Evolutionary conservation across 2,888 invertebrate species (phyloP), one percentile per base, ranked within the genome.

Genomic region (Eilema depressum): DNA sequence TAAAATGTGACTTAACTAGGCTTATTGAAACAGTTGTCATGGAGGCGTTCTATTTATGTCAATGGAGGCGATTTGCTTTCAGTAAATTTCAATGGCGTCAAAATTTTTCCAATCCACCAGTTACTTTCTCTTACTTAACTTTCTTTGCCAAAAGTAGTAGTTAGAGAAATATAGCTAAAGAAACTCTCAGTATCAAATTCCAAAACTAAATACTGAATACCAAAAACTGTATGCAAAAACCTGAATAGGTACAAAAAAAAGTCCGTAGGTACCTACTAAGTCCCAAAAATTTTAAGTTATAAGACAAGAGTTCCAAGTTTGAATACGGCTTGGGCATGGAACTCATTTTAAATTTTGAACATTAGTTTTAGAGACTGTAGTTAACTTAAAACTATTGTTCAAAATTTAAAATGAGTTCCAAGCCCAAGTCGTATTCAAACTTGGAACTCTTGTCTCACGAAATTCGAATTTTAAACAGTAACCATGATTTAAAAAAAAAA

Each of bases 71-170:
- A 30, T 20, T 64, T 30, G 20, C 28, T 56, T 26, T 56, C 20
- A 66, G 20, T 57, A 57, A 20, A 57, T 25, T 62, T 57, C 23
- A 57, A 25, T 57, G 23, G 17, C 25, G 53, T 47, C 20, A n/a
- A 53, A 23, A 62, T 62, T 33, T 53, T 47, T 30, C 53, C 28
- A 17, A 53, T 17, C 60, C 12, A 20, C 26, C n/a, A 14, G 14
- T 53, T 3, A 68, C 62, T 68, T 68, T 68, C 62, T 47, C 53
- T 68, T 53, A 53, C 30, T 53, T 56, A 30, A 47, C 68, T 68
- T 68, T 68, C 62, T 56, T 61, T 33, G 33, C 23, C 20, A 66
- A 59, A 59, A 33, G 37, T n/a, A 64, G 25, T 25, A 14, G 23
- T 26, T 26, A 4, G 59, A 59, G 26, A 59, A 59, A 26, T 26